Evolutionary conservation across 2,113 vertebrate genomes (phyloP).

Genomic region (Mobula hypostoma): DNA sequence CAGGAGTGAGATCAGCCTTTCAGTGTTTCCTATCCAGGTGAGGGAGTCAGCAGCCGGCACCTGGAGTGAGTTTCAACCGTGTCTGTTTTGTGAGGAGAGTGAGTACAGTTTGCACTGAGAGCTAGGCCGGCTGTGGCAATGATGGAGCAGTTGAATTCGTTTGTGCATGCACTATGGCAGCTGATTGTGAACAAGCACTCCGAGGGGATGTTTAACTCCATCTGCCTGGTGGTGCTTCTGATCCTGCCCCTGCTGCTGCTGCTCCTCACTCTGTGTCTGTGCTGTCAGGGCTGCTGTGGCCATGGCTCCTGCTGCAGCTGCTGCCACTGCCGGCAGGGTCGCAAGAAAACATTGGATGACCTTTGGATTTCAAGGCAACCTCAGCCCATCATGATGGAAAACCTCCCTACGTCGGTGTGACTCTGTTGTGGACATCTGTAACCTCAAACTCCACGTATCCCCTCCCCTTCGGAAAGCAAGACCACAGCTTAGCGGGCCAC

Average conservation of each 20-base stretch:
- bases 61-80: background rate
- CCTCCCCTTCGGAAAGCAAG: background rate
- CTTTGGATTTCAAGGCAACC: slow-evolving; percentile 78
- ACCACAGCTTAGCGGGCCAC: background rate
- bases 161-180: slow-evolving; percentile 72
- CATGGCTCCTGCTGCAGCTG: slow-evolving; percentile 45
- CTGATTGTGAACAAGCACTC: slow-evolving; percentile 67
- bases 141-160: slow-evolving; percentile 61
- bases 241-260: slow-evolving; percentile 70
- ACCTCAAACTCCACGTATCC: background rate
- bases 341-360: slow-evolving; percentile 68
- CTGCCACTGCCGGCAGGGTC: slow-evolving; percentile 43
- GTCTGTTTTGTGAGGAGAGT: background rate
- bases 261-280: slow-evolving; percentile 63
- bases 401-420: background rate
- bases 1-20: background rate
- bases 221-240: slow-evolving; percentile 75
- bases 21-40: too few relatives aligned
- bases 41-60: background rate
- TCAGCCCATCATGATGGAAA: slow-evolving; percentile 15
- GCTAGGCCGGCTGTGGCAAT: background rate
- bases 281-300: slow-evolving; percentile 80
- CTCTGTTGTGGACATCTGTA: too few relatives aligned
- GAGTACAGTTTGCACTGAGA: background rate
- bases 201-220: slow-evolving; percentile 76